These are phyloP conservation scores for Thalassaphorura encarpata DNA, from an alignment of 1,140 invertebrate genomes.

Conservation along the genomic window DNA sequence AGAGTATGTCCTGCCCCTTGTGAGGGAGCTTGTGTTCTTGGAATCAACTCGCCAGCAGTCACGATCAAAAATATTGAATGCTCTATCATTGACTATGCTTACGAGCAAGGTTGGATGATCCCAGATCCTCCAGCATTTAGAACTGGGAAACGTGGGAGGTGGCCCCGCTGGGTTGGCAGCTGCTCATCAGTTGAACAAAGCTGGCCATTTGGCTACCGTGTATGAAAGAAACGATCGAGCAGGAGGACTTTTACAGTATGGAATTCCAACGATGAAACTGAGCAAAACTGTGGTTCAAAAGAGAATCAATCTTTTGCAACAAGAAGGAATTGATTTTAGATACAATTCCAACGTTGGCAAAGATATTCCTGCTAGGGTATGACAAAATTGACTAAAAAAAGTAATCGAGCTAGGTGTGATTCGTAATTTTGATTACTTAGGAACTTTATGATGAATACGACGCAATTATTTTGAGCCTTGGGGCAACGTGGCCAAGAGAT, in stretches of 20 bases:
- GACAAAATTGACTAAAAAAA: too few species aligned
- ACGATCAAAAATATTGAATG: slow-evolving; percentile 99
- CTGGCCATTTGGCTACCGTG: slow-evolving; percentile 82
- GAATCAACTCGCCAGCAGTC: slow-evolving; percentile 89
- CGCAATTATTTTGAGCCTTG: slow-evolving; percentile 80
- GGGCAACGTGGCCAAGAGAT: slow-evolving; percentile 94
- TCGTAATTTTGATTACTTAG: slow-evolving; percentile 34
- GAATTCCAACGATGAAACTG: slow-evolving; percentile 97
- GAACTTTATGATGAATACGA: slow-evolving; percentile 64
- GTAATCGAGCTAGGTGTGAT: too few species aligned
- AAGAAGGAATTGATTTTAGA: slow-evolving; percentile 86
- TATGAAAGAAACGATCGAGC: slow-evolving; percentile 92
- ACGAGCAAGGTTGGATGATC: slow-evolving; percentile 90
- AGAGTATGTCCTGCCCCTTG: slow-evolving; percentile 95
- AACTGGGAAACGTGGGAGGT: slow-evolving; percentile 83
- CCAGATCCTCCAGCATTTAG: slow-evolving; percentile 58
- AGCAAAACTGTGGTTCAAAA: slow-evolving; percentile 86
- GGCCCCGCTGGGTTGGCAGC: slow-evolving; percentile 91
- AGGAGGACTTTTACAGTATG: slow-evolving; percentile 91
- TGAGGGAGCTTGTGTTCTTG: slow-evolving; percentile 94
- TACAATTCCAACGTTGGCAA: slow-evolving; percentile 84
- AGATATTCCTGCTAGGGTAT: slow-evolving; percentile 65
- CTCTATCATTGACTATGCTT: slow-evolving; percentile 96
- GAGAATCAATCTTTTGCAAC: slow-evolving; percentile 71
- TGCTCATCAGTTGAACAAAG: slow-evolving; percentile 95